Base-by-base conservation (phyloP, 2,888 invertebrate genomes). In the Tetragnatha montana region DNA sequence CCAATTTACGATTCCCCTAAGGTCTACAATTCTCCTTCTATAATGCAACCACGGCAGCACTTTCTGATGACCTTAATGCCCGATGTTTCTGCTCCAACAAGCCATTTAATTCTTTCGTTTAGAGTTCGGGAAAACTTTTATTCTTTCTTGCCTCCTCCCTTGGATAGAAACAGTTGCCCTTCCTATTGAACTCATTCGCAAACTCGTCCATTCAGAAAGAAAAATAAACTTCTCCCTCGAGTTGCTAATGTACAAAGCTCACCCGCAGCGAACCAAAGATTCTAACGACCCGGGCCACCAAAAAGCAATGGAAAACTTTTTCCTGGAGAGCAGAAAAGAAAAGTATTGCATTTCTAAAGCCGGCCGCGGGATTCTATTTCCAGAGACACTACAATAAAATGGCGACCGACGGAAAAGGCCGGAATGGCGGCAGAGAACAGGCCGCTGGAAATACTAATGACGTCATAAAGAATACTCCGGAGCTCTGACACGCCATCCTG, bases 381-480 rank as follows among this genome's bases (percentile, higher is more conserved):
- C 35, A 35, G 35, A 80, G 79, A 35, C 78, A 86, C 35, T 35
- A 35, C 86, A 86, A 86, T 86, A 86, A 86, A 86, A 86, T 86
- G 79, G 71, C 84, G 76, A 51, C 68, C 60, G 17, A 73, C 51
- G 75, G 83, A 75, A 73, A 75, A 19, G 19, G 75, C 83, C 51
- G 47, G 75, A 84, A 84, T 14, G 47, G 35, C 76, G 84, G 75
- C 68, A 83, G 83, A 84, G 78, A 78, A 78, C 79, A 79, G 79
- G 85, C 85, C 85, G 71, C 85, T 76, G 87, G 81, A 81, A 79
- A 81, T 87, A 76, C 87, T 87, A 87, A 87, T 87, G 87, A 87
- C 87, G 81, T 81, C 87, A 81, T 87, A 87, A 87, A 87, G 76
- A 76, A 81, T 81, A 75, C 22, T 69, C 87, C 49, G 68, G 12